Evolutionary conservation across 2,888 invertebrate species (phyloP).

Genomic region (Ennomos erosarius): DNA sequence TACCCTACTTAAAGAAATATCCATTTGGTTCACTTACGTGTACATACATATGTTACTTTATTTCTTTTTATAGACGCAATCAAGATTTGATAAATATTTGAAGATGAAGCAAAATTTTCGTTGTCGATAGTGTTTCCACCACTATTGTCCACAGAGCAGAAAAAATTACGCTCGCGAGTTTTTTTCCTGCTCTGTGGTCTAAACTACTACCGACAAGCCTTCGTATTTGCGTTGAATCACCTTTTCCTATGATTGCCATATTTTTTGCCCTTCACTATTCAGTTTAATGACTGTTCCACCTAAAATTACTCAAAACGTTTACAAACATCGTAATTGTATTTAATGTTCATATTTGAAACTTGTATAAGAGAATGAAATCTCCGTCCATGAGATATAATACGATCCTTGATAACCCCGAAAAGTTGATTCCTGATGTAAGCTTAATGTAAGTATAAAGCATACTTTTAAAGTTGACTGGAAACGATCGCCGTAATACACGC

Average conservation of each 20-base stretch:
- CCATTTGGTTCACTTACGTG: no score
- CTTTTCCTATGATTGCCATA: background rate
- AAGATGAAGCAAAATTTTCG: no score
- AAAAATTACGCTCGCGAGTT: no score
- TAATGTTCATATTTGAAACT: slow-evolving; percentile 26
- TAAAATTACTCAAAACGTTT: slow-evolving; percentile 15
- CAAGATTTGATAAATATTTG: no score
- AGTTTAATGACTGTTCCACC: slow-evolving; percentile 10
- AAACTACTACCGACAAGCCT: no score
- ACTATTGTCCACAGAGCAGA: no score
- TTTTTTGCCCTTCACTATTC: slow-evolving; percentile 3
- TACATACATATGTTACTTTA: no score
- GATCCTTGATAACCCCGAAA: slow-evolving; percentile 37
- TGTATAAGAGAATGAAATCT: slow-evolving; percentile 56
- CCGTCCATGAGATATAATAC: slow-evolving; percentile 72
- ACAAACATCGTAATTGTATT: slow-evolving; percentile 24
- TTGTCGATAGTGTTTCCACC: no score
- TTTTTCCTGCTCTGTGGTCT: no score
- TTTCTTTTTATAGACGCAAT: no score
- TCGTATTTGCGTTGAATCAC: no score
- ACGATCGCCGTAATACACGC: slow-evolving; percentile 1
- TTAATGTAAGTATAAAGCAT: background rate
- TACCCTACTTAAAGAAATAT: no score
- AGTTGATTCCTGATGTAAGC: slow-evolving; percentile 23
- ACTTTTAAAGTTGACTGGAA: background rate